These are phyloP conservation scores for Anhinga rufa DNA, from an alignment of 2,113 vertebrate species.

Conservation along the genomic window DNA sequence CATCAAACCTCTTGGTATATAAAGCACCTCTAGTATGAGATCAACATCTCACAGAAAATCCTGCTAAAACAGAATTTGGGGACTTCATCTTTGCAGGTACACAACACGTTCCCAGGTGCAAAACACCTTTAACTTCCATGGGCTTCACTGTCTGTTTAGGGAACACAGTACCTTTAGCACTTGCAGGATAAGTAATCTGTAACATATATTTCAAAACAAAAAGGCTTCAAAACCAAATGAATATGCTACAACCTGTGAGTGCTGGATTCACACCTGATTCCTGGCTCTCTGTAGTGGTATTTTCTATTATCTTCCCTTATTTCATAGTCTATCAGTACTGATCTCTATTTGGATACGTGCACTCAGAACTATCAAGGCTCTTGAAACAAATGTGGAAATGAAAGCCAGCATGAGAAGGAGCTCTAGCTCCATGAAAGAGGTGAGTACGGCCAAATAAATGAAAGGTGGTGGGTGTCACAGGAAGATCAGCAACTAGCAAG, in stretches of 20 bases:
- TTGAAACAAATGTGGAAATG: neutral
- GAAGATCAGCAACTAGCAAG: neutral
- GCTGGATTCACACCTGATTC: neutral
- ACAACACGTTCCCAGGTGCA: neutral
- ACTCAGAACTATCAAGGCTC: neutral
- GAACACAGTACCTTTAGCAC: neutral
- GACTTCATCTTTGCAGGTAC: neutral
- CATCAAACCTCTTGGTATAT: neutral
- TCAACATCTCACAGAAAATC: neutral
- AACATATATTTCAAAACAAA: neutral
- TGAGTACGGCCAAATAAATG: neutral
- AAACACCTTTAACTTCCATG: neutral
- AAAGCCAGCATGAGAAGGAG: constrained; percentile 9
- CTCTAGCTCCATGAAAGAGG: neutral
- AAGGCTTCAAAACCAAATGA: neutral
- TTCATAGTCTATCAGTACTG: neutral
- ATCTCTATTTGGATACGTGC: neutral
- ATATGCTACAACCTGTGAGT: neutral
- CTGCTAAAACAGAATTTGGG: neutral
- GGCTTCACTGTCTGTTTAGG: neutral
- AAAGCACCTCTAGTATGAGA: neutral
- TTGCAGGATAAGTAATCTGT: neutral
- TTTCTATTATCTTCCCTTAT: neutral
- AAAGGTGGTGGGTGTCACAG: neutral
- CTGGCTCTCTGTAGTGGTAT: neutral